Evolutionary conservation across 2,113 vertebrate genomes (phyloP).

Genomic region (Siniperca chuatsi): DNA sequence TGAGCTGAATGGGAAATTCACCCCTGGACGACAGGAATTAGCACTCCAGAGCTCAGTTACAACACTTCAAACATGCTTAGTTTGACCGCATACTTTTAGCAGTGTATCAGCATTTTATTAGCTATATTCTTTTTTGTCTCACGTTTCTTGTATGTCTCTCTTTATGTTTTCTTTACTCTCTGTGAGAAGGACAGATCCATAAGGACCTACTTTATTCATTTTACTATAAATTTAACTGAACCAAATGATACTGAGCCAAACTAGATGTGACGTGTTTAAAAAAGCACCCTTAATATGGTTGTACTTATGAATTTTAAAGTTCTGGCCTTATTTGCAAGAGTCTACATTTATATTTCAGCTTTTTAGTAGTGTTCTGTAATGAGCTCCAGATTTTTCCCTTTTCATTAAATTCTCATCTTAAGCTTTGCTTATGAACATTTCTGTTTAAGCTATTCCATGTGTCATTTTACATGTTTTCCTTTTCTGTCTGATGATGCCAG

Average conservation of each 20-base stretch:
- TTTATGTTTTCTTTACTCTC: background rate
- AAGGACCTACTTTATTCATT: background rate
- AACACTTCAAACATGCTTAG: too few relatives aligned
- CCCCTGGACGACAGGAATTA: background rate
- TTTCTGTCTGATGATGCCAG: background rate
- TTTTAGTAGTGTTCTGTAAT: background rate
- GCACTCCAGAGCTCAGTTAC: background rate
- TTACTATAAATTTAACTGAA: background rate
- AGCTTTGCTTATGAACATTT: background rate
- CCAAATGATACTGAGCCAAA: background rate
- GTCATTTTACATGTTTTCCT: background rate
- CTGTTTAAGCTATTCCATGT: background rate
- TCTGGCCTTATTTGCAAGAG: too few relatives aligned
- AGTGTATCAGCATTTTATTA: background rate
- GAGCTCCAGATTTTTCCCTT: background rate
- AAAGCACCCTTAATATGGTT: background rate
- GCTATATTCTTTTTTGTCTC: background rate
- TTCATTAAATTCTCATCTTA: background rate
- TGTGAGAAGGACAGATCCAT: too few relatives aligned
- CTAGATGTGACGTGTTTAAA: background rate
- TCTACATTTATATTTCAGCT: too few relatives aligned
- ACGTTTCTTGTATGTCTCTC: background rate
- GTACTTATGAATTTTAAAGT: background rate
- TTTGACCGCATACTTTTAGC: background rate
- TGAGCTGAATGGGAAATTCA: background rate